phyloP scores from a whole-genome alignment of 2,888 invertebrate genomes.

The Eledone cirrhosa region DNA sequence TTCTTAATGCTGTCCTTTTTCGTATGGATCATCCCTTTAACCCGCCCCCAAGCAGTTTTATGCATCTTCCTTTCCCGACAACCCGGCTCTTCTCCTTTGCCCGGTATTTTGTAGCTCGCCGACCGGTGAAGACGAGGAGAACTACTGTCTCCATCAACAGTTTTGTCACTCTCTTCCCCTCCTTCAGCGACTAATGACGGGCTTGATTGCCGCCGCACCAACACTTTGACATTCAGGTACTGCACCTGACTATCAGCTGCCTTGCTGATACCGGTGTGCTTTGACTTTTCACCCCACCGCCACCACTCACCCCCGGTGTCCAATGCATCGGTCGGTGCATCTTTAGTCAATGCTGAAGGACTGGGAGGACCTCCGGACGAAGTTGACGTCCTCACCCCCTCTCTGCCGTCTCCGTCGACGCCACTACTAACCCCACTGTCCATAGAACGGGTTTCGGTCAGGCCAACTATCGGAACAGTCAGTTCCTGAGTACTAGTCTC shows the following conservation, averaged over 20 bases:
- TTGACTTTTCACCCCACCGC: constrained; percentile 53
- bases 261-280: neutral
- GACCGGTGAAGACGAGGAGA: constrained; percentile 45
- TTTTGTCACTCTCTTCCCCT: constrained; percentile 38
- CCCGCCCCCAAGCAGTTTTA: constrained; percentile 81
- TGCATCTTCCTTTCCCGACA: constrained; percentile 52
- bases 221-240: constrained; percentile 25
- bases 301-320: constrained; percentile 47
- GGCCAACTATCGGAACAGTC: constrained; percentile 40
- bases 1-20: constrained; percentile 76
- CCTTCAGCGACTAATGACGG: constrained; percentile 47
- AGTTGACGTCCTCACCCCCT: constrained; percentile 44
- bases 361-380: constrained; percentile 53
- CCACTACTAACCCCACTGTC: constrained; percentile 53
- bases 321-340: constrained; percentile 37
- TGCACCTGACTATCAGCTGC: constrained; percentile 7
- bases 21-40: constrained; percentile 80
- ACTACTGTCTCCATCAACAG: constrained; percentile 35
- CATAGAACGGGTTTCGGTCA: constrained; percentile 47
- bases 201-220: constrained; percentile 54
- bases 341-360: constrained; percentile 41
- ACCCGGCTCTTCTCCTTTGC: constrained; percentile 38
- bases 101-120: constrained; percentile 53
- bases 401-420: constrained; percentile 47
- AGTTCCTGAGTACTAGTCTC: constrained; percentile 40